phyloP scores from a whole-genome alignment of 2,113 vertebrate genomes.

The Apteryx owenii region DNA sequence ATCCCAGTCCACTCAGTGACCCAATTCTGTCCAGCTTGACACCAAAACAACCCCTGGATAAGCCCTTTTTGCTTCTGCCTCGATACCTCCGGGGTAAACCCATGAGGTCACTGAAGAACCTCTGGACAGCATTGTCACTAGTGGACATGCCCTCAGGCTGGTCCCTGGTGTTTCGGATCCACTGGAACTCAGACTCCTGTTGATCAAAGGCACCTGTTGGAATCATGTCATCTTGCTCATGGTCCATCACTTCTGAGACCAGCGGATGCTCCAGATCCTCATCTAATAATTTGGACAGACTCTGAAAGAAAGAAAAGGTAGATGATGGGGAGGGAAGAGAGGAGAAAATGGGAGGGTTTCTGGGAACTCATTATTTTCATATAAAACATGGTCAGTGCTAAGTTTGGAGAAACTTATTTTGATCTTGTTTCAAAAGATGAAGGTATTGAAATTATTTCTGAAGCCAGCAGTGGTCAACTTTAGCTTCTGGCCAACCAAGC shows the following conservation, averaged over 20 bases:
- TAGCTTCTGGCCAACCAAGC: background rate
- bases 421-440: background rate
- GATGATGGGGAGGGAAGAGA: background rate
- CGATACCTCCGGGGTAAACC: background rate
- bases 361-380: background rate
- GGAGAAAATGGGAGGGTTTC: background rate
- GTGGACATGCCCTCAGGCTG: background rate
- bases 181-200: background rate
- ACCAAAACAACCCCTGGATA: conserved; percentile 72
- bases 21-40: conserved; percentile 76
- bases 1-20: conserved; percentile 72
- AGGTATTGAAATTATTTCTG: background rate
- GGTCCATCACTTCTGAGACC: conserved; percentile 21
- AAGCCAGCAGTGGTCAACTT: background rate
- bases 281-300: conserved; percentile 32
- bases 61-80: conserved; percentile 64
- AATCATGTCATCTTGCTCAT: background rate
- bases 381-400: background rate
- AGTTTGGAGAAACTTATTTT: background rate
- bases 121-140: background rate
- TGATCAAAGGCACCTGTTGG: background rate
- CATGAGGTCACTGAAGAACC: conserved; percentile 38
- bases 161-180: background rate
- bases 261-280: conserved; percentile 48
- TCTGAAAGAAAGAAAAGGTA: conserved; percentile 3